Percentiles rank a stretch among this genome's conserved stretches.
Conservation (phyloP, 53 echinoderm and acorn worm species). For the Zoroaster sp. region DNA sequence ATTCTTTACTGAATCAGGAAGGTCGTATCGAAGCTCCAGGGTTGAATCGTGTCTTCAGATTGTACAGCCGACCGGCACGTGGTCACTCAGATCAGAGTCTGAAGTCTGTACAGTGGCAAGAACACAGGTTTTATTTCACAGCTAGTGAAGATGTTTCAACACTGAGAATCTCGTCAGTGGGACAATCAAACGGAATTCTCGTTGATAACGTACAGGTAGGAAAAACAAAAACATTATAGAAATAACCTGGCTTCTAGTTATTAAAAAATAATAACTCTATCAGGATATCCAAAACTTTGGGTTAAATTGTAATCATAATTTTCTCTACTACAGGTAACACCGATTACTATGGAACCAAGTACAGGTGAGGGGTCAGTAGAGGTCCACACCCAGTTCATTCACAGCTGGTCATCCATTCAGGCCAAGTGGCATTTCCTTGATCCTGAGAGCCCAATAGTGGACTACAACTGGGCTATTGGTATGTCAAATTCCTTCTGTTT, state of each 20-base stretch:
- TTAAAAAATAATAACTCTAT: no score
- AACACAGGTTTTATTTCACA: conserved; percentile 56
- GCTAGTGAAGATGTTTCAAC: conserved; percentile 28
- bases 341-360: background rate
- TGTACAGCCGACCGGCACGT: conserved; percentile 26
- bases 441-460: conserved; percentile 57
- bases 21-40: conserved; percentile 57
- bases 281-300: no score
- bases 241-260: no score
- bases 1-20: conserved; percentile 55
- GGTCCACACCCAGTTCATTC: conserved; percentile 51
- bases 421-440: conserved; percentile 66
- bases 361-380: conserved; percentile 30
- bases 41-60: conserved; percentile 42
- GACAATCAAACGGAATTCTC: conserved; percentile 46
- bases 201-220: conserved; percentile 48
- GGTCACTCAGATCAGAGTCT: conserved; percentile 6
- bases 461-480: conserved; percentile 50
- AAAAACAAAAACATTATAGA: no score
- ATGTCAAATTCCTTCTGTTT: no score
- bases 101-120: conserved; percentile 40
- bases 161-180: conserved; percentile 34
- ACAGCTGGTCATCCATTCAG: conserved; percentile 59
- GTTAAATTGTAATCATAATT: no score
- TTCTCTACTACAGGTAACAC: background rate